Evolutionary conservation across 2,888 invertebrate genomes (phyloP), one percentile per base, ranked within the genome.

Genomic region (Acrobasis consociella): DNA sequence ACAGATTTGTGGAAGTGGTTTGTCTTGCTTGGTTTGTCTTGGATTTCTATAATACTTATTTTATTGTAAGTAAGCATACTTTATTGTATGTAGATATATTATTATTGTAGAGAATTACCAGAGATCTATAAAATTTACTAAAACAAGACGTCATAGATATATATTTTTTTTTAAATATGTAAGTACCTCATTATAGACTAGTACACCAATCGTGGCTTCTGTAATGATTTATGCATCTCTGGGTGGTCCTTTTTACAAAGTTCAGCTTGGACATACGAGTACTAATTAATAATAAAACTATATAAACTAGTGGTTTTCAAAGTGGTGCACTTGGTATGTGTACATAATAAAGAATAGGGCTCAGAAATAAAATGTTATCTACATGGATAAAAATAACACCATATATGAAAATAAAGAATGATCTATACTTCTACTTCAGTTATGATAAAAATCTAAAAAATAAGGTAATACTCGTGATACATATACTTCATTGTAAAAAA

Each of bases 281-380:
- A 60, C 39, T 60, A 60, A 60, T 60, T 60, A 60, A 60, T 52
- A 51, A 60, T 50, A 50, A 50, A 31, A 59, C 60, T 17, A 42
- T 60, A 51, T 22, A 49, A 22, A 52, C 22, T 31, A 42, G 42
- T 22, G 42, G 42, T 56, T 56, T 17, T 9, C 42, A 56, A 56
- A 42, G 39, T 16, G 38, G 11, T 42, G 13, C 13, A 42, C 31
- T 31, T 31, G 42, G n/a, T n/a, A n/a, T 46, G n/a, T 11, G 46
- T n/a, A 1, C n/a, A 46, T 5, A 42, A 9, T 3, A 42, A 42
- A 42, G 3, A 11, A 42, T 3, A 1, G 13, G 1, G 42, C 39
- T 39, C 5, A 39, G 39, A 39, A 39, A 42, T 11, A 42, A 42
- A 42, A 42, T 42, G 42, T 11, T 31, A 22, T 3, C 22, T 22